Base-by-base conservation (phyloP, 2,113 vertebrate species). In the Tetraodon nigroviridis region DNA sequence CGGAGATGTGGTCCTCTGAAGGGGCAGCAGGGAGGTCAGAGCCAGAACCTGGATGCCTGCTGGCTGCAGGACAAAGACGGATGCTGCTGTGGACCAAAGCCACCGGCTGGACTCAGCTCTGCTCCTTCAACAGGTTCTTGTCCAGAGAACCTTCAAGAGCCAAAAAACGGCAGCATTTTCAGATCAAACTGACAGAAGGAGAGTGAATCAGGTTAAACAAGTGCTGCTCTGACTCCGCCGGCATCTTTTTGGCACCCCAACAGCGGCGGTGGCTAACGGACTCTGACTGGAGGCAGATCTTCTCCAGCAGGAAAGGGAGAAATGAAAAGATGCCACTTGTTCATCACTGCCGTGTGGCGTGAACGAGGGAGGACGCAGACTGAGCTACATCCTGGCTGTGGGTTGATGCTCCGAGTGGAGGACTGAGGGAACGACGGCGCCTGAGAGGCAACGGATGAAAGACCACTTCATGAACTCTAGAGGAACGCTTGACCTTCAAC, bases 11-110 rank as follows among this genome's bases (percentile, higher is more conserved):
- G 24, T 52, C 18, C 49, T 68, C 63, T 61, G 84, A 73, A 86
- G 71, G 70, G 71, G 85, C 80, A 79, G 74, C 84, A 72, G 66
- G 73, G 54, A 70, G 73, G 64, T 37, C 51, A 80, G 74, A 75
- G 52, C 64, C 52, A 72, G 60, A 55, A 67, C 56, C 67, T 55
- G 53, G 54, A 53, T 55, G 63, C 55, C 51, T 51, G 21, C 10
- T n/a, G 44, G 37, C 61, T 40, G 24, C 15, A 15, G 44, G 29
- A 32, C 29, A 32, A 32, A 32, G 8, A 32, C 29, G 6, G 29
- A 32, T 4, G 29, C 6, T 32, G 6, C 5, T 24, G 24, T 24
- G 24, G 24, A 24, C 7, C 7, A 6, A 27, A 27, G 5, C 24
- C 24, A 8, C 8, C 10, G 32, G 12, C 2, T 37, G 32, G 12